Evolutionary conservation across 2,888 invertebrate genomes (phyloP), one percentile per base, ranked within the genome.

Genomic region (Oligia latruncula): DNA sequence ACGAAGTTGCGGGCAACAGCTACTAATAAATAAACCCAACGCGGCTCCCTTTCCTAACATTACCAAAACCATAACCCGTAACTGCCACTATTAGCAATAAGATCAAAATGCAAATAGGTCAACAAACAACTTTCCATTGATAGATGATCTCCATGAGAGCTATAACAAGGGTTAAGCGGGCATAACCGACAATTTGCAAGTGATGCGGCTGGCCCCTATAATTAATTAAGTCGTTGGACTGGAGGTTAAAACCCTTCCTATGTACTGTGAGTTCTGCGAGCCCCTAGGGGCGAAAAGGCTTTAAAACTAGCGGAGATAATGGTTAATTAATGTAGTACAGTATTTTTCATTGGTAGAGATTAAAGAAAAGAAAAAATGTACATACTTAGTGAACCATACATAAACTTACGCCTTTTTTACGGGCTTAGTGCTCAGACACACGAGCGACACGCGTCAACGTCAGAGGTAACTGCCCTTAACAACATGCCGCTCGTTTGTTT

Each of bases 211-310:
- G 75, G 82, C 82, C 82, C 80, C 67, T 81, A 71, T 87, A 88
- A 88, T 89, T 89, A 90, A 90, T 90, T 89, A 80, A 76, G 84
- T 80, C 67, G 70, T 65, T 17, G 74, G 70, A 76, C 79, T 67
- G 49, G 62, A 72, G 81, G 77, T 77, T 85, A 82, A 88, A 86
- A 89, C 84, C 81, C 79, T 88, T 89, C 74, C 71, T 77, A 40
- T 89, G 89, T 89, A 71, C 74, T 81, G 74, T 74, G 83, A 83
- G 77, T 85, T 71, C 62, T 60, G 67, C 74, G 83, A 71, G 23
- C 60, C 80, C 64, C 80, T 43, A n/a, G 73, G 70, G 85, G 29
- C 43, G 52, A 46, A n/a, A 46, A 70, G 73, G 83, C 70, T 72
- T 58, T 58, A 23, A 11, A 58, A 58, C 23, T 58, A 58, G 58